These are phyloP conservation scores for Trilocha varians DNA, from an alignment of 2,888 invertebrate genomes.

Conservation along the genomic window DNA sequence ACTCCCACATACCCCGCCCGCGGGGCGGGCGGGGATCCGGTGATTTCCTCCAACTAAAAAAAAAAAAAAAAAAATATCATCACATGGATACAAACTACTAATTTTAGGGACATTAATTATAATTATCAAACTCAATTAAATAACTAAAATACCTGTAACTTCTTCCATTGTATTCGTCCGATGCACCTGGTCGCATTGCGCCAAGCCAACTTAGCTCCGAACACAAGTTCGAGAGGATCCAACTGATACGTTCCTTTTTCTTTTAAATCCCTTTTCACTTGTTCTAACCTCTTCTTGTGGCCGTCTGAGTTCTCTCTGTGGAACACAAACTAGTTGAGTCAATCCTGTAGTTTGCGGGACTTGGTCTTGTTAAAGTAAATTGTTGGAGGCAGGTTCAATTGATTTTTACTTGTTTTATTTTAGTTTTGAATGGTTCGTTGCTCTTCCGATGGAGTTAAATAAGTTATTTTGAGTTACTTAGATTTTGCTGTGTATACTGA, in stretches of 20 bases:
- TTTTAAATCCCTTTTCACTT: constrained; percentile 82
- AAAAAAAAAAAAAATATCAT: too few species aligned
- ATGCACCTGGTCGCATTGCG: constrained; percentile 94
- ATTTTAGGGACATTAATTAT: too few species aligned
- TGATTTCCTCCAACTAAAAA: too few species aligned
- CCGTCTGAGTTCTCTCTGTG: constrained; percentile 83
- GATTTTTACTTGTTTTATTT: neutral
- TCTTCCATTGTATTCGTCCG: constrained; percentile 97
- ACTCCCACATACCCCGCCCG: too few species aligned
- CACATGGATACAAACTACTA: too few species aligned
- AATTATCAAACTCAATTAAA: too few species aligned
- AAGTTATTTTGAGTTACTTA: neutral
- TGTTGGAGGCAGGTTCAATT: neutral
- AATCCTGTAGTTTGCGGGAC: neutral
- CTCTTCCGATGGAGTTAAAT: neutral
- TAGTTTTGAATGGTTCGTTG: neutral
- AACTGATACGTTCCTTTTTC: constrained; percentile 88
- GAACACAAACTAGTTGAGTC: neutral
- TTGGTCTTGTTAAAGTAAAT: neutral
- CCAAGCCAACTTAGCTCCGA: constrained; percentile 96
- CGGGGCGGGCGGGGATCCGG: too few species aligned
- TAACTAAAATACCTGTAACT: constrained; percentile 81
- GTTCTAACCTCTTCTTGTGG: constrained; percentile 83
- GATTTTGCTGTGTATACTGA: too few species aligned
- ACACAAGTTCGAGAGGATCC: constrained; percentile 92